A percentile compares a stretch with the other conserved stretches of the same genome.
Conservation (phyloP, 2,888 invertebrate genomes). For the Polymixis lichenea region DNA sequence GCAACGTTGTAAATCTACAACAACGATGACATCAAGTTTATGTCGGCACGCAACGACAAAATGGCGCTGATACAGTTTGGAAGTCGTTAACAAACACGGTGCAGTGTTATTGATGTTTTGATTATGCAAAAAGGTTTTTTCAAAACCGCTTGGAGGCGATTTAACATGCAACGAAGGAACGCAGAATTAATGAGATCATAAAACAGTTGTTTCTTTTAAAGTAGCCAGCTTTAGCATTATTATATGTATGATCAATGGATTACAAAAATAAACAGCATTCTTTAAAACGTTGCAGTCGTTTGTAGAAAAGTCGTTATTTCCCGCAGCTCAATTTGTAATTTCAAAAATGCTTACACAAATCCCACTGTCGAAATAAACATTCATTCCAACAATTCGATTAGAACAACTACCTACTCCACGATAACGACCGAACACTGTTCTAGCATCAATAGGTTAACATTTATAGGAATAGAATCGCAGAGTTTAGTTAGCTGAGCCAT, state of each 20-base stretch:
- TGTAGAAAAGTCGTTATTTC: neutral
- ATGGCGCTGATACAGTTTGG: slow-evolving; percentile 48
- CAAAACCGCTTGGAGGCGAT: neutral
- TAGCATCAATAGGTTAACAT: slow-evolving; percentile 13
- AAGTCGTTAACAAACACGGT: slow-evolving; percentile 47
- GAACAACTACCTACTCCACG: slow-evolving; percentile 6
- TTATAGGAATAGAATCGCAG: slow-evolving; percentile 29
- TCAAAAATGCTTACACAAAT: slow-evolving; percentile 11
- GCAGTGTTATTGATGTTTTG: slow-evolving; percentile 52
- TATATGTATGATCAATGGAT: neutral
- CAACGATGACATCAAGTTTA: slow-evolving; percentile 42
- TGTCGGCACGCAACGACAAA: slow-evolving; percentile 49
- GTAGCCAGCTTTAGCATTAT: neutral
- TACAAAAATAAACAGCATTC: neutral
- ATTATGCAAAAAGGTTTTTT: slow-evolving; percentile 47
- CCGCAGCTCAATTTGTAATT: slow-evolving; percentile 14
- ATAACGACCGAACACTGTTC: slow-evolving; percentile 6
- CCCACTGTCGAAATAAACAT: slow-evolving; percentile 4
- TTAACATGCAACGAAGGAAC: neutral
- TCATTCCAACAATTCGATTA: neutral
- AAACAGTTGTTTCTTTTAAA: neutral
- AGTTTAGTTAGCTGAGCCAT: slow-evolving; percentile 54
- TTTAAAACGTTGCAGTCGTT: slow-evolving; percentile 5
- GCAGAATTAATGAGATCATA: neutral
- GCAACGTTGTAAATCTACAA: slow-evolving; percentile 56